Evolutionary conservation across 2,888 invertebrate species (phyloP).

Genomic region (Ferdinandea cuprea): DNA sequence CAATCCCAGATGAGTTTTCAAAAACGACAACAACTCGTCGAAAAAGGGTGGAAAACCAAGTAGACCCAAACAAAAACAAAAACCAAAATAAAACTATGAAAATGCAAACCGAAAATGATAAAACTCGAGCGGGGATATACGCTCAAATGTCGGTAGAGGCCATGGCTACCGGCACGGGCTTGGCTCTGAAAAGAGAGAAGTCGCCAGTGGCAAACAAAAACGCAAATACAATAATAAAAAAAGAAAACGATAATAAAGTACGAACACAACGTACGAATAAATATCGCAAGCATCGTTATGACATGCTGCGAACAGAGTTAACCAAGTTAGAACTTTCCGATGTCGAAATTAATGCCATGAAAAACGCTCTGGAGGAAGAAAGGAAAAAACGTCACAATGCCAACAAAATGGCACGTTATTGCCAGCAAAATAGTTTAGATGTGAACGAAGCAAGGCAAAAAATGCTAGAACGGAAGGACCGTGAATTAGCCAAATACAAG

Average conservation of each 20-base stretch:
- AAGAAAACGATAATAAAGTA: neutral
- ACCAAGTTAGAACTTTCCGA: conserved; percentile 3
- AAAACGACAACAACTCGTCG: neutral
- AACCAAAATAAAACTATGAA: conserved; percentile 37
- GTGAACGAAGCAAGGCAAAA: neutral
- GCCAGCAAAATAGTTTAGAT: conserved; percentile 4
- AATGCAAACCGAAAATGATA: conserved; percentile 33
- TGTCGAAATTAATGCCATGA: conserved; percentile 2
- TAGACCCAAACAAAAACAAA: too few species aligned
- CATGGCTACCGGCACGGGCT: conserved; percentile 69
- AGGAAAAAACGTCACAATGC: neutral
- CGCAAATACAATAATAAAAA: neutral
- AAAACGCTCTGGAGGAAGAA: neutral
- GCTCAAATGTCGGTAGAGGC: conserved; percentile 65
- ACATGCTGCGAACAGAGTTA: conserved; percentile 9
- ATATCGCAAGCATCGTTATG: neutral
- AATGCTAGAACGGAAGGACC: conserved; percentile 41
- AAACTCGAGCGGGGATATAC: conserved; percentile 63
- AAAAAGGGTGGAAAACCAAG: conserved; percentile 48
- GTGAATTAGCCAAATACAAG: conserved; percentile 1
- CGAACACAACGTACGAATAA: neutral
- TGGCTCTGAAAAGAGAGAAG: conserved; percentile 48
- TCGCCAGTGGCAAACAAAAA: conserved; percentile 52
- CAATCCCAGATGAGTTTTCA: neutral
- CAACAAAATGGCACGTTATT: neutral